Conservation (phyloP, 2,113 vertebrate species). For the Aplodontia rufa region DNA sequence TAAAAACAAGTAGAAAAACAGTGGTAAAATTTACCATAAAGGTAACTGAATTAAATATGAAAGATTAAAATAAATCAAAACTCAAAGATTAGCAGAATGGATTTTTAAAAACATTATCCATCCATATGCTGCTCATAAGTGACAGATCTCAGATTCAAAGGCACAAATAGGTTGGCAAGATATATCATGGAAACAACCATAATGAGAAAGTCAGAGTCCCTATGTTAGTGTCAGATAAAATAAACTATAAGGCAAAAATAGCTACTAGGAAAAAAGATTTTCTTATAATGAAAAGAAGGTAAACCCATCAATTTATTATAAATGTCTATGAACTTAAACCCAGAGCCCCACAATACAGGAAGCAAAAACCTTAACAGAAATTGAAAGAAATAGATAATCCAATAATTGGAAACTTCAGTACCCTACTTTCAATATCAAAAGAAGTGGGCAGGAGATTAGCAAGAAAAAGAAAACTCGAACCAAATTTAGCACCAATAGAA, state of each 20-base stretch:
- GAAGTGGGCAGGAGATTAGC: background rate
- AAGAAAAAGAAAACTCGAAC: background rate
- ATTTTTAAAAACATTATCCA: background rate
- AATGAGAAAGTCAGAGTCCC: background rate
- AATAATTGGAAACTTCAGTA: background rate
- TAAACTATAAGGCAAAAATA: background rate
- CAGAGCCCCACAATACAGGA: background rate
- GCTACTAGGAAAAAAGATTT: background rate
- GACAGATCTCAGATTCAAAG: background rate
- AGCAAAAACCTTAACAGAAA: background rate
- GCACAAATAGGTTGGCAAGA: background rate
- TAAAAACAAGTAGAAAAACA: background rate
- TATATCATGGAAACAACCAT: background rate
- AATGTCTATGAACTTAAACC: background rate
- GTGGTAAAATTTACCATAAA: background rate
- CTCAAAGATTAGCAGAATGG: background rate
- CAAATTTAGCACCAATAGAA: background rate
- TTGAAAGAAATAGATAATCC: background rate
- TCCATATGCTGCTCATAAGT: background rate
- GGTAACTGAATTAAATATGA: background rate
- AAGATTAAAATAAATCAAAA: conserved; percentile 14
- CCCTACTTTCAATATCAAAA: background rate
- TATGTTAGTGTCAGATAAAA: background rate
- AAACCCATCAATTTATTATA: background rate
- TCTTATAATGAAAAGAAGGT: background rate